Percentiles rank a stretch among this genome's conserved stretches.
Evolutionary conservation across 1,140 invertebrate genomes (phyloP).

Genomic region (Calosoma granatense): DNA sequence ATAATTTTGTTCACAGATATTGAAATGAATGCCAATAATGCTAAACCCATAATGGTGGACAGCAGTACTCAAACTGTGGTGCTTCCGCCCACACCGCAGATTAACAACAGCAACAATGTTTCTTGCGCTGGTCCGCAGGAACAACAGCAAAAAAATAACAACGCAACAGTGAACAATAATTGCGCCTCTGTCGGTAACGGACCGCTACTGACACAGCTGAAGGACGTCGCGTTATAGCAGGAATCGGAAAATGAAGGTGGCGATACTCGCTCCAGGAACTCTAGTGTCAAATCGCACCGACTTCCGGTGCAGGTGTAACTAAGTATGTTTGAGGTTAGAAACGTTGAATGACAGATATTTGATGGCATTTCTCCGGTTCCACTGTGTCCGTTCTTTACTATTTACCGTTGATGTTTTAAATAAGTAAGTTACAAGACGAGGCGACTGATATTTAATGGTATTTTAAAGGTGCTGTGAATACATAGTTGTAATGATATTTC

Average conservation of each 20-base stretch:
- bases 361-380: no score
- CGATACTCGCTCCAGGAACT: constrained; percentile 20
- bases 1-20: not conserved
- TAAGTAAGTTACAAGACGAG: no score
- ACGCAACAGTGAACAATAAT: constrained; percentile 18
- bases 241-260: constrained; percentile 13
- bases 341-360: no score
- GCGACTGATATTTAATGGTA: constrained; percentile 8
- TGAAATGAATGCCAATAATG: constrained; percentile 11
- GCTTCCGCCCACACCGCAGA: constrained; percentile 9
- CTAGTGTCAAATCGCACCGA: constrained; percentile 28
- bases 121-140: constrained; percentile 14
- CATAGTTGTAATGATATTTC: constrained; percentile 4
- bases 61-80: constrained; percentile 27
- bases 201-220: constrained; percentile 24
- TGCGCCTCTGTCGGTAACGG: constrained; percentile 28
- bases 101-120: constrained; percentile 12
- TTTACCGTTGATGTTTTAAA: no score
- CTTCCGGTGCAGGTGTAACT: constrained; percentile 25
- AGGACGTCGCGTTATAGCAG: constrained; percentile 31
- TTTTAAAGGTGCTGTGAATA: constrained; percentile 20
- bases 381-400: no score
- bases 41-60: constrained; percentile 23
- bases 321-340: not conserved
- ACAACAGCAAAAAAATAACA: constrained; percentile 27